Base-by-base conservation (phyloP, 2,113 vertebrate species). In the Cepphus grylle region DNA sequence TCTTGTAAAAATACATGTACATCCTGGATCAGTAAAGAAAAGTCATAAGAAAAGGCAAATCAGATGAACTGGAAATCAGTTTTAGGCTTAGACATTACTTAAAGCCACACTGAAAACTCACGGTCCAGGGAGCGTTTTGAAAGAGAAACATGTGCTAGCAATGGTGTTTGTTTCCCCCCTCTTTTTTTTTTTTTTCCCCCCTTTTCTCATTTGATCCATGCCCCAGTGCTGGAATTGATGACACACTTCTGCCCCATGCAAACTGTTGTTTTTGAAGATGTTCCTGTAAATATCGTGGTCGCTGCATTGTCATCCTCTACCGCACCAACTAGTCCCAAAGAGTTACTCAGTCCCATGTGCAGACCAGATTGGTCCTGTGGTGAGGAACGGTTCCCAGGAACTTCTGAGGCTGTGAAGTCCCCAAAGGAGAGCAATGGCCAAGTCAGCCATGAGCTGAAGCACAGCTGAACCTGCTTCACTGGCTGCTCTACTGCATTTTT, bases 401-500 rank as follows among this genome's bases (percentile, higher is more conserved):
- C 30, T 76, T 40, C 27, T 18, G 34, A 49, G 32, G 30, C n/a
- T 1, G 0, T 25, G 45, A 66, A 56, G 65, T 38, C 82, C 50
- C 52, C 20, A 8, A 7, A 62, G 56, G 34, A 66, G 21, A 45
- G 56, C 49, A 5, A 4, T 32, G 62, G 47, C 50, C 38, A 29
- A 65, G 38, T 38, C 43, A 72, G 15, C 47, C 34, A 17, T 19
- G 45, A 61, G 40, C 43, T 53, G 42, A 40, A 61, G 25, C 30
- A 15, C 32, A 36, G 18, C 42, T 36, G 45, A 38, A 55, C 22
- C 42, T 45, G 32, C 52, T 59, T 40, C 21, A 2, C 29, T 3
- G 1, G 8, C 49, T 34, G 61, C 38, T 62, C n/a, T 8, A 2
- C 8, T 1, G 1, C 25, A 1, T 9, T 5, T 38, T 49, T 20